Base-by-base conservation (phyloP, 2,113 vertebrate genomes). In the Ophthalmolycus amberensis region DNA sequence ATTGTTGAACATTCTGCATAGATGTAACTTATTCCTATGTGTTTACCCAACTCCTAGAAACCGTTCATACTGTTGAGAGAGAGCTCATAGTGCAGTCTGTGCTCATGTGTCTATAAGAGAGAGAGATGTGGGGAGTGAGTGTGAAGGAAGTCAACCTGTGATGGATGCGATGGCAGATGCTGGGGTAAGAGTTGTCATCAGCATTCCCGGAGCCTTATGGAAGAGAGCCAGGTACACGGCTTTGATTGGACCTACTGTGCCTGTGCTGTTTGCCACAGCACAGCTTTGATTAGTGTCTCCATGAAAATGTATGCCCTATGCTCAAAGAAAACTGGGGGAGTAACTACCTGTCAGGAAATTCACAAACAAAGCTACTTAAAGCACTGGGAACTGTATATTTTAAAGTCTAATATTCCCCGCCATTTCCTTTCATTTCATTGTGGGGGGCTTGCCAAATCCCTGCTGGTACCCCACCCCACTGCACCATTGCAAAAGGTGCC, bases 301-400 rank as follows among this genome's bases (percentile, higher is more conserved):
- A 95, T 94, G 89, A 95, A 95, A 95, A 95, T 95, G 92, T 91
- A 93, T 93, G 89, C 86, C 85, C 90, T 44, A 56, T 83, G 87
- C 91, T 94, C 94, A 92, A 93, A 94, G 94, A 90, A 94, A 94
- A 93, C 92, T 77, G 85, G 92, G 92, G 94, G 94, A 92, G 94
- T 94, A 89, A 92, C 92, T 94, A 93, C 91, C 91, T 94, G 92
- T 94, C 95, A 95, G 90, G 88, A 92, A 93, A 93, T 88, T 92
- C 93, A 93, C 91, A 94, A 95, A 94, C 93, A 95, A 91, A 90
- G 88, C 90, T 94, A 94, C 89, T 92, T 92, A 93, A 92, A 90
- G 90, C 88, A 83, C 68, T 71, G 90, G 79, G 85, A 87, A 80
- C 90, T 86, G 94, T 92, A 94, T 95, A 95, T 93, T 93, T 95